Evolutionary conservation across 2,888 invertebrate species (phyloP), one percentile per base, ranked within the genome.

Genomic region (Ophion ellenae): DNA sequence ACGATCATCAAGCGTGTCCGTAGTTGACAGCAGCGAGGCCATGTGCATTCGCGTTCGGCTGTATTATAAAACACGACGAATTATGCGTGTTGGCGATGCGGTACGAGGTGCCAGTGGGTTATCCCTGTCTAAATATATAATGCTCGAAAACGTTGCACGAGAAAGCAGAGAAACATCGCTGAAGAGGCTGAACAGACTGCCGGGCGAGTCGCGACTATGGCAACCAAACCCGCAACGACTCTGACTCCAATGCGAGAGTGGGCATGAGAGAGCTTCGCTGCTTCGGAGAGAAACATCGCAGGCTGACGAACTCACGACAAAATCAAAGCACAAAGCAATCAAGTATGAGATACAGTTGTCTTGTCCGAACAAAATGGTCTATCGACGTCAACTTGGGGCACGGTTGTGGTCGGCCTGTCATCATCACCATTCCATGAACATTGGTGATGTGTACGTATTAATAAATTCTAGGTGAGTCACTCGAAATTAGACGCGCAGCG

Each of bases 121-220:
- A 88, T 88, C 87, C 86, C 86, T 87, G 86, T 89, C 87, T 89
- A 88, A 88, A 89, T 88, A 89, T 88, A 88, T 88, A 76, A 45
- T 87, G 70, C 86, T 73, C 75, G 75, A 63, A 36, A 64, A 73
- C 76, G 45, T 45, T 45, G 64, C 63, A 61, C 76, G 83, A 76
- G 66, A 75, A 81, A 82, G 74, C 75, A 40, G 63, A 63, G 53
- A 76, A 66, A 76, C 32, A 76, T 76, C 66, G 64, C 36, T 36
- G 17, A 66, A 70, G 69, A 85, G 63, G 45, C 70, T 64, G 70
- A 57, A 32, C 81, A 74, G 69, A 78, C 74, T 70, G 57, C 64
- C 32, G 45, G 47, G 32, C 32, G 32, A 32, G 32, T 32, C 47
- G 36, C 53, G 66, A 45, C 10, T 10, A 45, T 11, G 53, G 32